Evolutionary conservation across 1,140 invertebrate genomes (phyloP).

Genomic region (Schlechtendalia chinensis): DNA sequence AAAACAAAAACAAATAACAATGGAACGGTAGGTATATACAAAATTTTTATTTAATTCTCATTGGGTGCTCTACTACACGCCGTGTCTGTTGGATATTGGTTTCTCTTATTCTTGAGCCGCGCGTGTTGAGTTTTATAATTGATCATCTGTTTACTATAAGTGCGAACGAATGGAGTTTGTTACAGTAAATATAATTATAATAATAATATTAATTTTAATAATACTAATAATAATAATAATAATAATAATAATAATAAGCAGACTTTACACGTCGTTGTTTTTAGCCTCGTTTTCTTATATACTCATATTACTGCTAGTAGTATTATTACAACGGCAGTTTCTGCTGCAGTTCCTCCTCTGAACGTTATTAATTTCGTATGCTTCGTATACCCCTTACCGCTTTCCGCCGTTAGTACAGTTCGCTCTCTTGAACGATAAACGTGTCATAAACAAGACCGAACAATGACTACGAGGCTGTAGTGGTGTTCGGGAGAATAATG

Average conservation of each 20-base stretch:
- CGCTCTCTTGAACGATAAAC: slow-evolving; percentile 15
- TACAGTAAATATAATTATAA: background rate
- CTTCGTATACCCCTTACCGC: background rate
- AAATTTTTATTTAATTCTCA: too few species aligned
- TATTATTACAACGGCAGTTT: background rate
- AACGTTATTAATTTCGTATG: slow-evolving; percentile 21
- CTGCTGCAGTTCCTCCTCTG: background rate
- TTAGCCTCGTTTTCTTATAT: background rate
- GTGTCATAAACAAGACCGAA: slow-evolving; percentile 40
- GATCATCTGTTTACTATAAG: background rate
- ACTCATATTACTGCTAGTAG: background rate
- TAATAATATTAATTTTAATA: too few species aligned
- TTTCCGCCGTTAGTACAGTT: background rate
- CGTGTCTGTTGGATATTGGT: too few species aligned
- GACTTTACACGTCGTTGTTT: background rate
- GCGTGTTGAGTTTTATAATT: background rate
- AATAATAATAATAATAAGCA: background rate
- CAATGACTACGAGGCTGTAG: background rate
- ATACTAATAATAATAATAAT: background rate
- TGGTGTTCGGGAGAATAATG: slow-evolving; percentile 2
- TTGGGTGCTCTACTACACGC: too few species aligned
- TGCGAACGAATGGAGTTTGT: background rate
- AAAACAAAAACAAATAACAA: too few species aligned
- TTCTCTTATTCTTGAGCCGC: too few species aligned
- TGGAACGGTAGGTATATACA: too few species aligned